These are phyloP conservation scores for Spea hammondii DNA, from an alignment of 2,797 vertebrate genomes.

Conservation along the genomic window DNA sequence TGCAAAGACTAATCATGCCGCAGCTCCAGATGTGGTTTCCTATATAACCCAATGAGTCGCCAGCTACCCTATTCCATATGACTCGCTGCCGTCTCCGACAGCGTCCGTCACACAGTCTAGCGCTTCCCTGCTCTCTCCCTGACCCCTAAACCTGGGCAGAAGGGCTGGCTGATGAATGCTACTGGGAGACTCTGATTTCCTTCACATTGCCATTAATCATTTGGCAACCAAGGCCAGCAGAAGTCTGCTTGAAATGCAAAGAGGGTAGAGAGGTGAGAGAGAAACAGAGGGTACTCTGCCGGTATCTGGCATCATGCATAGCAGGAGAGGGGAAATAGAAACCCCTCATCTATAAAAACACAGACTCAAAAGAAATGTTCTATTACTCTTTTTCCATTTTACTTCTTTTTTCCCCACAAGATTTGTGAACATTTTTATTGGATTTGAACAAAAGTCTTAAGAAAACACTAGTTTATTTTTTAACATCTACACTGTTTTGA, in stretches of 20 bases:
- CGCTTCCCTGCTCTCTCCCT: constrained; percentile 3
- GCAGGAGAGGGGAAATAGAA: background rate
- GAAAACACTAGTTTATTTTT: too few species aligned
- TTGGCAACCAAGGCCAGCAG: background rate
- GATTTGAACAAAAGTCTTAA: too few species aligned
- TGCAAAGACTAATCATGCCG: too few species aligned
- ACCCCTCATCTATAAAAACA: background rate
- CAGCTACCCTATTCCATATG: too few species aligned
- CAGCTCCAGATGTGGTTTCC: too few species aligned
- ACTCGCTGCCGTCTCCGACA: background rate
- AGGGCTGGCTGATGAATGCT: background rate
- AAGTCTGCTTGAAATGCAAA: background rate
- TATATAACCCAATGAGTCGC: too few species aligned
- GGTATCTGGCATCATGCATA: background rate
- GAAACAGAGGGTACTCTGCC: background rate
- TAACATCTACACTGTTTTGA: too few species aligned
- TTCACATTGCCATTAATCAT: constrained; percentile 1
- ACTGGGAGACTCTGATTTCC: constrained; percentile 7
- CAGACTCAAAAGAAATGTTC: too few species aligned
- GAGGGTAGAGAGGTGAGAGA: background rate
- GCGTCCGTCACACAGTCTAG: background rate
- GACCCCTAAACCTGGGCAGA: background rate
- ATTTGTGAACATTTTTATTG: too few species aligned
- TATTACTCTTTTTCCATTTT: too few species aligned
- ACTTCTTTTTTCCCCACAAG: too few species aligned